phyloP scores from a whole-genome alignment of 1,140 invertebrate genomes.

The Dermatophagoides farinae region DNA sequence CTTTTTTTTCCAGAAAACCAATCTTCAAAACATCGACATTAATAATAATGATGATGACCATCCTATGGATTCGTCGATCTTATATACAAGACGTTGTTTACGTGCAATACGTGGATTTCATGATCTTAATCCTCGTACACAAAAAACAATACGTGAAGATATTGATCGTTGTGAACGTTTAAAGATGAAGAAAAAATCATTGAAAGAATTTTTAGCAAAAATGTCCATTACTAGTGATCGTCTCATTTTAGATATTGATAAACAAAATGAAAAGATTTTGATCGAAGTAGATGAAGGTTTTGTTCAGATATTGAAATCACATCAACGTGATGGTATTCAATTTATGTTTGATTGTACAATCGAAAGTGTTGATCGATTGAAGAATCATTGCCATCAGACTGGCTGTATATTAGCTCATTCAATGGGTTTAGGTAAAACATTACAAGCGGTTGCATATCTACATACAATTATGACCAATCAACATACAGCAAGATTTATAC shows the following conservation, averaged over 20 bases:
- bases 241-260: slow-evolving; percentile 61
- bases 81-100: not conserved
- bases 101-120: not conserved
- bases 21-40: not conserved
- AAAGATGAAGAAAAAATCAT: not conserved
- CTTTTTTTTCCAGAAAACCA: too few species aligned
- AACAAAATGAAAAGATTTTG: slow-evolving; percentile 52
- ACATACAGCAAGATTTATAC: slow-evolving; percentile 36
- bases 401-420: slow-evolving; percentile 81
- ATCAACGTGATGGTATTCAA: slow-evolving; percentile 67
- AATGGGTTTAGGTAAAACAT: slow-evolving; percentile 45
- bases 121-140: not conserved
- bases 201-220: not conserved
- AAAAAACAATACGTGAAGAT: not conserved
- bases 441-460: slow-evolving; percentile 57
- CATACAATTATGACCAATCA: slow-evolving; percentile 59
- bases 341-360: slow-evolving; percentile 94
- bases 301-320: slow-evolving; percentile 69
- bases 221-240: slow-evolving; percentile 44
- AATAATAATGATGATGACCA: not conserved
- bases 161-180: not conserved
- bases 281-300: slow-evolving; percentile 58
- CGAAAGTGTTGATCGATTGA: slow-evolving; percentile 57
- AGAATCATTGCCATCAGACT: slow-evolving; percentile 38
- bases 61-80: not conserved